phyloP scores from a whole-genome alignment of 2,888 invertebrate species.

The Beris chalybata region DNA sequence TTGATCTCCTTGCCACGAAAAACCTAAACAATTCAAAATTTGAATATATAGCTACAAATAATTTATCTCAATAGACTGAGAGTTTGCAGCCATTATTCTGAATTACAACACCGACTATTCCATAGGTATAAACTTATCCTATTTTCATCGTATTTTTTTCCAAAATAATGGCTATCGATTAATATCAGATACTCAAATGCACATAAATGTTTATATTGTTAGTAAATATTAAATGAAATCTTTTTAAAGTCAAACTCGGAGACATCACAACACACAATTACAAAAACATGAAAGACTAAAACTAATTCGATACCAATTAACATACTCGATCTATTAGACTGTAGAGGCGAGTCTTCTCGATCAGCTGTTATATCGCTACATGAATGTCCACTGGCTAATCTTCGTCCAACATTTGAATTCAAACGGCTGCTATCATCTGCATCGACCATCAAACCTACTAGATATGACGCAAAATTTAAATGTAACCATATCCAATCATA shows the following conservation, averaged over 20 bases:
- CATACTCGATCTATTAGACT: conserved; percentile 83
- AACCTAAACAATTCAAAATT: conserved; percentile 57
- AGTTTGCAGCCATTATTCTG: neutral
- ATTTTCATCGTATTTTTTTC: no score
- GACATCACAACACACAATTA: no score
- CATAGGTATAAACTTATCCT: no score
- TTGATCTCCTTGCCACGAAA: conserved; percentile 65
- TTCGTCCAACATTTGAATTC: conserved; percentile 50
- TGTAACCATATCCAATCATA: neutral
- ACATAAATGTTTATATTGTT: no score
- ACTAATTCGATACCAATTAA: conserved; percentile 48
- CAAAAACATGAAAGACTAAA: neutral
- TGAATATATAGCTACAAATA: neutral
- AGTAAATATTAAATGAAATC: no score
- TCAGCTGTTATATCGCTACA: conserved; percentile 42
- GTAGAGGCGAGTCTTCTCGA: conserved; percentile 82
- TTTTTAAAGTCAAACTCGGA: neutral
- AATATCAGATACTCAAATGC: no score
- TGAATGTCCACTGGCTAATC: conserved; percentile 52
- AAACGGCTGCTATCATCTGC: conserved; percentile 47
- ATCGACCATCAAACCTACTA: conserved; percentile 50
- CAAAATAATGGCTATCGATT: no score
- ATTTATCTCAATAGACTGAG: neutral
- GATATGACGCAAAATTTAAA: conserved; percentile 13
- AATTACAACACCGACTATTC: neutral